A percentile compares a stretch with the other conserved stretches of the same genome.
These are phyloP conservation scores for Trissolcus basalis DNA, from an alignment of 1,140 invertebrate species.

Conservation along the genomic window DNA sequence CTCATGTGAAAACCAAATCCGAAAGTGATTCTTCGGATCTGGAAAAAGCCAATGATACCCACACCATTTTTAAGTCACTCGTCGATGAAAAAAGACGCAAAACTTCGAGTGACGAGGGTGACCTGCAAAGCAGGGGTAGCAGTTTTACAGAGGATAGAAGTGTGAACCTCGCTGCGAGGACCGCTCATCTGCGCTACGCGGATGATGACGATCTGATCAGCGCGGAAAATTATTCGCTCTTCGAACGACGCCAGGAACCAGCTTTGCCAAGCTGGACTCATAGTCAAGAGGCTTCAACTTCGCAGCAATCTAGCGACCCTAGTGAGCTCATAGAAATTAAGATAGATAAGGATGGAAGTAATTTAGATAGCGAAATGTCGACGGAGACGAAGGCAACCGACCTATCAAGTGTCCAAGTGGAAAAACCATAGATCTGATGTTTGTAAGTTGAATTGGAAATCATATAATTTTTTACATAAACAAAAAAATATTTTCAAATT, in stretches of 20 bases:
- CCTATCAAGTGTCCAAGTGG: slow-evolving; percentile 35
- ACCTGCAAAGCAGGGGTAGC: slow-evolving; percentile 9
- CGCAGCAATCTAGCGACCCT: background rate
- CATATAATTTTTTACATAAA: no score
- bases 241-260: slow-evolving; percentile 11
- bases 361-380: background rate
- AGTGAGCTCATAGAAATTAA: slow-evolving; percentile 33
- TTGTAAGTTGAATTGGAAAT: background rate
- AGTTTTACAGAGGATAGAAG: slow-evolving; percentile 17
- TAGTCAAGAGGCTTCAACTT: slow-evolving; percentile 17
- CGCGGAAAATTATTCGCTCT: slow-evolving; percentile 15
- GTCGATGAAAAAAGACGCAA: slow-evolving; percentile 47
- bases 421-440: slow-evolving; percentile 51
- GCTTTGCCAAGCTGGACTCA: slow-evolving; percentile 26
- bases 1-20: slow-evolving; percentile 48
- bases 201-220: slow-evolving; percentile 25
- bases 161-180: slow-evolving; percentile 22
- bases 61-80: slow-evolving; percentile 49
- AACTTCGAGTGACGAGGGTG: slow-evolving; percentile 20
- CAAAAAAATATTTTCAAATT: no score
- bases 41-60: slow-evolving; percentile 50
- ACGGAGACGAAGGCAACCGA: slow-evolving; percentile 10
- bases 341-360: slow-evolving; percentile 12
- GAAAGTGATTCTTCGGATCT: slow-evolving; percentile 55
- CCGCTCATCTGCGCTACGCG: slow-evolving; percentile 31